Percentiles rank a stretch among this genome's conserved stretches.
Conservation (phyloP, 1,140 invertebrate genomes). For the Micrasema minimum region DNA sequence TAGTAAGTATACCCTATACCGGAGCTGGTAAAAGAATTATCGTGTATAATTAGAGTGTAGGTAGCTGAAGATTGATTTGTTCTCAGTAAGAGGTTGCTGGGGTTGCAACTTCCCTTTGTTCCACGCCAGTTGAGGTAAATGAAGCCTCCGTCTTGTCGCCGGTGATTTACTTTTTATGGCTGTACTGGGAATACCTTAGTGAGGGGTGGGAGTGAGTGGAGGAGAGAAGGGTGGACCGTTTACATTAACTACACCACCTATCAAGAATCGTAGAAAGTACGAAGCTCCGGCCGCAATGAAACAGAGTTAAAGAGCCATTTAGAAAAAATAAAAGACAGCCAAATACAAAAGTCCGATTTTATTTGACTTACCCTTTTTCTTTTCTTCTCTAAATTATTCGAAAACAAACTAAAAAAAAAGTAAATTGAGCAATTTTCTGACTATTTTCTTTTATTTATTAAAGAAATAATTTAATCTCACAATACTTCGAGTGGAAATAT, state of each 20-base stretch:
- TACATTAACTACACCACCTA: conserved; percentile 24
- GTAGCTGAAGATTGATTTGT: conserved; percentile 25
- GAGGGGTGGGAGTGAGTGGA: neutral
- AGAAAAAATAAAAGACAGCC: too few relatives aligned
- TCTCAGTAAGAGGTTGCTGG: conserved; percentile 24
- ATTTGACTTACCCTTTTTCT: too few relatives aligned
- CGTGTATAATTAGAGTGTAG: conserved; percentile 15
- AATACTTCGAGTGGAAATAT: too few relatives aligned
- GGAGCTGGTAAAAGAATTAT: conserved; percentile 23
- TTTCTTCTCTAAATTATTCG: too few relatives aligned
- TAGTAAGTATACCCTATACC: too few relatives aligned
- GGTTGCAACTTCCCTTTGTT: conserved; percentile 30
- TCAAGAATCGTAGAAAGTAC: neutral
- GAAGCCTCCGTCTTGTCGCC: conserved; percentile 31
- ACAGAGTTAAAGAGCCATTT: too few relatives aligned
- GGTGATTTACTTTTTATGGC: conserved; percentile 46
- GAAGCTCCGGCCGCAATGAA: too few relatives aligned
- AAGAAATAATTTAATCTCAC: too few relatives aligned
- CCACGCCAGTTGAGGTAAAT: conserved; percentile 35
- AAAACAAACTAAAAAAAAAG: too few relatives aligned
- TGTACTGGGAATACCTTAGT: conserved; percentile 35
- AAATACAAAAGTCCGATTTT: too few relatives aligned
- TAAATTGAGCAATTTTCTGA: too few relatives aligned
- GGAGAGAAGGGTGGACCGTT: neutral
- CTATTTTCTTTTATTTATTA: too few relatives aligned